These are phyloP conservation scores for Ommatoiulus sabulosus DNA, from an alignment of 2,888 invertebrate genomes.

Conservation along the genomic window DNA sequence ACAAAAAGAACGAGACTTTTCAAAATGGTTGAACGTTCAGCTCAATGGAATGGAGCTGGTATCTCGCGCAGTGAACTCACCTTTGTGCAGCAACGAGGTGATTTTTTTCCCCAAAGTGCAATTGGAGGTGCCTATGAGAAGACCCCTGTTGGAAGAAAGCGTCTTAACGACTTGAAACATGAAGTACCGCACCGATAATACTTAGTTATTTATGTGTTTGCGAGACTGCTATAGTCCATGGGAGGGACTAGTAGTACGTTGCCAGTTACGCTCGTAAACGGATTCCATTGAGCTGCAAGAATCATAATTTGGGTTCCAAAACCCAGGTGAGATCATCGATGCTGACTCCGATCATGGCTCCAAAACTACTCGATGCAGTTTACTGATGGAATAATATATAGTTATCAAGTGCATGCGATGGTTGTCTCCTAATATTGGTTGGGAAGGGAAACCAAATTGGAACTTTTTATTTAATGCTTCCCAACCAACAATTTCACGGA, in stretches of 20 bases:
- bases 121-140: neutral
- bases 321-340: neutral
- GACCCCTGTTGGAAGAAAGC: neutral
- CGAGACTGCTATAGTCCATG: neutral
- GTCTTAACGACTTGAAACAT: conserved; percentile 15
- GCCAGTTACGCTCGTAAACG: neutral
- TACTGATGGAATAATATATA: neutral
- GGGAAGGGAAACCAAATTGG: neutral
- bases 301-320: neutral
- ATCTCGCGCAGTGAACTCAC: neutral
- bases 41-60: neutral
- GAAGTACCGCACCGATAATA: conserved; percentile 6
- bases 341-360: neutral
- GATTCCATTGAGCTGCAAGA: neutral
- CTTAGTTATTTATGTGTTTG: conserved; percentile 15
- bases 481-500: neutral
- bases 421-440: neutral
- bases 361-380: neutral
- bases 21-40: neutral
- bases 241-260: neutral
- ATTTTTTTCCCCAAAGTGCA: neutral
- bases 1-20: neutral
- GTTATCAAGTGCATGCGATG: no score
- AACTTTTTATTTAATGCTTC: neutral
- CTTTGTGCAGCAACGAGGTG: neutral